A percentile compares a stretch with the other conserved stretches of the same genome.
Conservation (phyloP, 2,113 vertebrate genomes). For the Xiphophorus maculatus region DNA sequence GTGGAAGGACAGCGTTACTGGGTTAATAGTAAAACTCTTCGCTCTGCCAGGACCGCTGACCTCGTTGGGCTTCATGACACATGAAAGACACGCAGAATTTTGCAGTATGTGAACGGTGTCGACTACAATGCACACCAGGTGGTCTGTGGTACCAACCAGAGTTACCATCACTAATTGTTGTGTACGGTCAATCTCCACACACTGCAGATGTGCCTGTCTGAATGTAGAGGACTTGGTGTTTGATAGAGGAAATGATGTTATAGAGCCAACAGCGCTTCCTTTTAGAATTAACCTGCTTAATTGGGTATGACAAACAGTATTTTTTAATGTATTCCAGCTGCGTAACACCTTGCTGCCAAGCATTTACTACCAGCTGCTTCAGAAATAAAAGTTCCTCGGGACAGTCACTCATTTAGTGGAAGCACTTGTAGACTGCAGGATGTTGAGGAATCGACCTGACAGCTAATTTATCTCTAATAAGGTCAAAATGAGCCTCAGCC, state of each 20-base stretch:
- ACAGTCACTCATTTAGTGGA: background rate
- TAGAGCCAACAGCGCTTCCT: background rate
- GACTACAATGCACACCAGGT: constrained; percentile 33
- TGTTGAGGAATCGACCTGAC: background rate
- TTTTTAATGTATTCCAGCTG: background rate
- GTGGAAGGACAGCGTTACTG: constrained; percentile 44
- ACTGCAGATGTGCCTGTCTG: constrained; percentile 18
- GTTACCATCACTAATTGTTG: background rate
- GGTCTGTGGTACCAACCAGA: constrained; percentile 12
- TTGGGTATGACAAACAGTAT: background rate
- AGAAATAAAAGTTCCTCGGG: background rate
- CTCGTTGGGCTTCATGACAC: constrained; percentile 75
- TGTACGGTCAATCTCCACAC: constrained; percentile 20
- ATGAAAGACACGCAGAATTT: constrained; percentile 64
- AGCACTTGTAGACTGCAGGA: constrained; percentile 11
- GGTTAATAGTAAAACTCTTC: constrained; percentile 60
- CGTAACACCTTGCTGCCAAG: background rate
- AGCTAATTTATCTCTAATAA: constrained; percentile 10
- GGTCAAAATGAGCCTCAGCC: background rate
- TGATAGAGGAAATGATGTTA: background rate
- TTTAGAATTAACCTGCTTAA: background rate
- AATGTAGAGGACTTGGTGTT: background rate
- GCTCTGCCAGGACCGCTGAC: constrained; percentile 52
- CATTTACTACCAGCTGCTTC: background rate
- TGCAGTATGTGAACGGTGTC: constrained; percentile 45